A percentile compares a stretch with the other conserved stretches of the same genome.
Evolutionary conservation across 2,797 vertebrate genomes (phyloP).

Genomic region (Sardinella longiceps): DNA sequence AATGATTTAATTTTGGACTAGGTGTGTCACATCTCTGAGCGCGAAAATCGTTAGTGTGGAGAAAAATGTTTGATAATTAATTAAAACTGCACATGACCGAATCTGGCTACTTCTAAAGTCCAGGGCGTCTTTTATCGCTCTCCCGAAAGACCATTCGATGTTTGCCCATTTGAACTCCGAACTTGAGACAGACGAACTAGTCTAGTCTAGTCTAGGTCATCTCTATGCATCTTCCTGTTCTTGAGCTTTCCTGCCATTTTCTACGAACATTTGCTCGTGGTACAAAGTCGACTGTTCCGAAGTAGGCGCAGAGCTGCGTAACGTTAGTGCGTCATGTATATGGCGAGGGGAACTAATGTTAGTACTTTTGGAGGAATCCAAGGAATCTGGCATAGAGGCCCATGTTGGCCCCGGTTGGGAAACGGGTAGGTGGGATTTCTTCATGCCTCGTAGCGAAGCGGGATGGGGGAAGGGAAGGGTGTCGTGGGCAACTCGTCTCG

Average conservation of each 20-base stretch:
- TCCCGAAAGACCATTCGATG: not conserved
- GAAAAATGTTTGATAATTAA: not conserved
- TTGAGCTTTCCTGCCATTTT: not conserved
- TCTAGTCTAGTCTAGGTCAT: too few species aligned
- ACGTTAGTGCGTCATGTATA: not conserved
- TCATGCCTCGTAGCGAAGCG: conserved; percentile 30
- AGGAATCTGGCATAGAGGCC: conserved; percentile 39
- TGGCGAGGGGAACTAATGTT: not conserved
- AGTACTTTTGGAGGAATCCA: conserved; percentile 36
- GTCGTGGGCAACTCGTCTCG: conserved; percentile 33
- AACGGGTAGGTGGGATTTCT: conserved; percentile 16
- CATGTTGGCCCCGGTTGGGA: conserved; percentile 28
- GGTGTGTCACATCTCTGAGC: not conserved
- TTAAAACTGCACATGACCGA: not conserved
- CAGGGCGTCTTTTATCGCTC: not conserved
- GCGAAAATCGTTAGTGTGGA: not conserved
- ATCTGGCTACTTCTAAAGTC: not conserved
- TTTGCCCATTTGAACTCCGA: not conserved
- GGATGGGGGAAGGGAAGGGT: conserved; percentile 27
- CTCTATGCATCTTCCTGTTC: not conserved
- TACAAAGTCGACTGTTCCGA: not conserved
- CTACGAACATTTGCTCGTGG: too few species aligned
- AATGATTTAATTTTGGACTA: not conserved
- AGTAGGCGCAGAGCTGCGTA: not conserved
- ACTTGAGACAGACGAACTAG: not conserved